Evolutionary conservation across 1,140 invertebrate genomes (phyloP).

Genomic region (Solenopsis invicta): DNA sequence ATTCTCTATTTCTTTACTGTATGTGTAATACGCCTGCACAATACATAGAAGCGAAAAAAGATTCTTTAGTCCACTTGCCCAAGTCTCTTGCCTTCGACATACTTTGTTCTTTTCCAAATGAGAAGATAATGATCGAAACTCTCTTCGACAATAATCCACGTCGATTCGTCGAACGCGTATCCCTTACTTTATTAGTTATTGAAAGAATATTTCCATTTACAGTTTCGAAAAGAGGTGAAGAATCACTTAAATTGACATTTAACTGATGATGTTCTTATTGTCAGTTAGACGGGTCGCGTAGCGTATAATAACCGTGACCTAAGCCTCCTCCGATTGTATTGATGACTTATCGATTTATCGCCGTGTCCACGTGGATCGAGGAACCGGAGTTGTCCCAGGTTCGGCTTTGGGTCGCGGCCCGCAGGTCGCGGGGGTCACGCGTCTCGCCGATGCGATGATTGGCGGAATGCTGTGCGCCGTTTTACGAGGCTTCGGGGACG

Average conservation of each 20-base stretch:
- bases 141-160: not conserved
- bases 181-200: not conserved
- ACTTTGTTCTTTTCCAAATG: not conserved
- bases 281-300: not conserved
- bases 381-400: constrained; percentile 55
- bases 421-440: constrained; percentile 59
- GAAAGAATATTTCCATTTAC: not conserved
- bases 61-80: not conserved
- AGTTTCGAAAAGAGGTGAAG: not conserved
- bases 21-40: not conserved
- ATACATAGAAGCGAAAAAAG: not conserved
- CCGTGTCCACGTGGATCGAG: constrained; percentile 59
- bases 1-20: not conserved
- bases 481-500: constrained; percentile 78
- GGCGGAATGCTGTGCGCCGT: constrained; percentile 77
- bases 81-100: not conserved
- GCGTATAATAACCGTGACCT: constrained; percentile 14
- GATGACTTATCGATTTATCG: constrained; percentile 70
- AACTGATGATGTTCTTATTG: not conserved
- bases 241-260: not conserved
- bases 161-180: not conserved
- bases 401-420: constrained; percentile 55
- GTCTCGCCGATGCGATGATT: constrained; percentile 75
- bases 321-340: constrained; percentile 14
- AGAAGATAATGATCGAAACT: not conserved